Evolutionary conservation across 2,797 vertebrate genomes (phyloP), one percentile per base, ranked within the genome.

Genomic region (Myripristis murdjan): DNA sequence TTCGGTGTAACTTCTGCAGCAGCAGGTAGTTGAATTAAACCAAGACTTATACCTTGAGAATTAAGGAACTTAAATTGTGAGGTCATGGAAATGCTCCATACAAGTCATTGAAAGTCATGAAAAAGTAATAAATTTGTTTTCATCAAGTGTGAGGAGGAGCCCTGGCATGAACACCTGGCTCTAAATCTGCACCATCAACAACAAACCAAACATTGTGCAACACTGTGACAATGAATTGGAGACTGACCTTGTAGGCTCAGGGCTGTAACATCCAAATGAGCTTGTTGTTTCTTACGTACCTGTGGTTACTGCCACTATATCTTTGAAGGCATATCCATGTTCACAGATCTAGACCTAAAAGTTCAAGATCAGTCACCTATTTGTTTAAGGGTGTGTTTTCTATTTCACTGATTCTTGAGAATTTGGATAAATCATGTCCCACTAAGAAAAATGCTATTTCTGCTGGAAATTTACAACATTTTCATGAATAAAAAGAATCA

Each of bases 361-460:
- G 26, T 22, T 49, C 5, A 26, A 49, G 1, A 37, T 48, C 37
- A 65, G 41, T 37, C 77, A 58, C 43, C 41, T 68, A 54, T 73
- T 56, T 59, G 26, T 60, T 37, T 8, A n/a, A 4, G 11, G 28
- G 20, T 16, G 18, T 15, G 44, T 46, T 46, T 65, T 57, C 20
- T n/a, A n/a, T n/a, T n/a, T n/a, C n/a, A n/a, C n/a, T n/a, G n/a
- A n/a, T n/a, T n/a, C n/a, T n/a, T n/a, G n/a, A n/a, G n/a, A n/a
- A n/a, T n/a, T n/a, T n/a, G n/a, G n/a, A n/a, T n/a, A n/a, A n/a
- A n/a, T n/a, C n/a, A n/a, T n/a, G n/a, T n/a, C n/a, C n/a, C n/a
- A n/a, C n/a, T n/a, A n/a, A n/a, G n/a, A n/a, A n/a, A n/a, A n/a
- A n/a, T n/a, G n/a, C n/a, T n/a, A n/a, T n/a, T n/a, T n/a, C n/a